Evolutionary conservation across 2,888 invertebrate species (phyloP).

Genomic region (Camptogramma bilineatum): DNA sequence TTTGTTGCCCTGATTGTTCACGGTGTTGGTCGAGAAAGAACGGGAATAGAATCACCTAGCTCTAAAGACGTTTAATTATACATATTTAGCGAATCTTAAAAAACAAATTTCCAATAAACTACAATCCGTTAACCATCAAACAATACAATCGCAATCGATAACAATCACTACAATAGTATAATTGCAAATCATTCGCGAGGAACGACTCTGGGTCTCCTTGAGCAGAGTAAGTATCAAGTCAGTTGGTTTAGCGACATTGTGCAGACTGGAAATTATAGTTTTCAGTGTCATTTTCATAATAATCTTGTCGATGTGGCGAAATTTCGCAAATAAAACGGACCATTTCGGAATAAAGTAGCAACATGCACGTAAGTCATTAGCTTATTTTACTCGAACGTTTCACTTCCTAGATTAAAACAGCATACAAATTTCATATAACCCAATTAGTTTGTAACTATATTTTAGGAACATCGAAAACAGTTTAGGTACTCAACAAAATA

Average conservation of each 20-base stretch:
- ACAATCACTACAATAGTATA: slow-evolving; percentile 34
- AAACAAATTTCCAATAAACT: slow-evolving; percentile 38
- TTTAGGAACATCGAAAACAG: background rate
- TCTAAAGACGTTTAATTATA: no score
- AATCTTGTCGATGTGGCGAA: background rate
- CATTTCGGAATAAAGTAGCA: slow-evolving; percentile 16
- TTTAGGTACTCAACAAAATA: background rate
- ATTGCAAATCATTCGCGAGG: slow-evolving; percentile 63
- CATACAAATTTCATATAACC: background rate
- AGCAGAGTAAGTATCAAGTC: slow-evolving; percentile 47
- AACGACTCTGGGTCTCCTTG: slow-evolving; percentile 71
- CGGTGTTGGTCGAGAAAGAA: no score
- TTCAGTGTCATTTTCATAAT: background rate
- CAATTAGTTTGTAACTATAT: background rate
- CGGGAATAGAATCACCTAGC: no score
- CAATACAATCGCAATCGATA: slow-evolving; percentile 51
- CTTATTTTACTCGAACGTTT: background rate
- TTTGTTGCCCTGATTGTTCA: no score
- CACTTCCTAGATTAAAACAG: background rate
- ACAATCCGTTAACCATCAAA: slow-evolving; percentile 49
- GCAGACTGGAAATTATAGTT: slow-evolving; percentile 4
- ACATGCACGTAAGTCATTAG: slow-evolving; percentile 41
- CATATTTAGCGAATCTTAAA: slow-evolving; percentile 32
- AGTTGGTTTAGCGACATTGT: slow-evolving; percentile 53
- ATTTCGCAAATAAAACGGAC: background rate